Evolutionary conservation across 2,888 invertebrate genomes (phyloP).

Genomic region (Vesta saturnalis): DNA sequence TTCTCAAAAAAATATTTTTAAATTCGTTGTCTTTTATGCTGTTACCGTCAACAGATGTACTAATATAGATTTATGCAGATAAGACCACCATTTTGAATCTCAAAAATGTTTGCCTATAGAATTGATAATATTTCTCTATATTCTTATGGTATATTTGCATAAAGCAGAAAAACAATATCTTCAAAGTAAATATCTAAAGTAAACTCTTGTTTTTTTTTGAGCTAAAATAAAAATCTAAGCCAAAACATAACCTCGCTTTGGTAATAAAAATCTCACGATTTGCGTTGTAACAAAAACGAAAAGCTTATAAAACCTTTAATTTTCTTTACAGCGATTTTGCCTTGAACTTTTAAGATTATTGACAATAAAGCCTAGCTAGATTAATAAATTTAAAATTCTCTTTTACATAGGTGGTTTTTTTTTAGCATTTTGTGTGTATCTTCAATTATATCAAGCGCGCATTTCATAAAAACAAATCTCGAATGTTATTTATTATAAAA

Average conservation of each 20-base stretch:
- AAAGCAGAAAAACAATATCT: neutral
- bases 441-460: neutral
- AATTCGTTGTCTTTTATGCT: neutral
- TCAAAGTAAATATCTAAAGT: no score
- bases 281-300: slow-evolving; percentile 1
- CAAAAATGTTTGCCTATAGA: neutral
- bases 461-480: slow-evolving; percentile 1
- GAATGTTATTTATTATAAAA: slow-evolving; percentile 8
- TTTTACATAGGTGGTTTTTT: neutral
- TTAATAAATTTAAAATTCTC: slow-evolving; percentile 14
- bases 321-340: slow-evolving; percentile 7
- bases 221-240: neutral
- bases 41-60: neutral
- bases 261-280: slow-evolving; percentile 2
- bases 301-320: slow-evolving; percentile 6
- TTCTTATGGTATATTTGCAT: neutral
- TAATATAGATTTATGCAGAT: slow-evolving; percentile 1
- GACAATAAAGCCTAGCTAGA: neutral
- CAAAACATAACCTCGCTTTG: neutral
- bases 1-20: neutral
- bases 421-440: neutral
- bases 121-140: neutral
- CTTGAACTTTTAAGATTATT: neutral
- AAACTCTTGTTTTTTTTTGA: neutral
- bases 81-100: slow-evolving; percentile 1